Evolutionary conservation across 2,797 vertebrate genomes (phyloP).

Genomic region (Phyllotis vaccarum): DNA sequence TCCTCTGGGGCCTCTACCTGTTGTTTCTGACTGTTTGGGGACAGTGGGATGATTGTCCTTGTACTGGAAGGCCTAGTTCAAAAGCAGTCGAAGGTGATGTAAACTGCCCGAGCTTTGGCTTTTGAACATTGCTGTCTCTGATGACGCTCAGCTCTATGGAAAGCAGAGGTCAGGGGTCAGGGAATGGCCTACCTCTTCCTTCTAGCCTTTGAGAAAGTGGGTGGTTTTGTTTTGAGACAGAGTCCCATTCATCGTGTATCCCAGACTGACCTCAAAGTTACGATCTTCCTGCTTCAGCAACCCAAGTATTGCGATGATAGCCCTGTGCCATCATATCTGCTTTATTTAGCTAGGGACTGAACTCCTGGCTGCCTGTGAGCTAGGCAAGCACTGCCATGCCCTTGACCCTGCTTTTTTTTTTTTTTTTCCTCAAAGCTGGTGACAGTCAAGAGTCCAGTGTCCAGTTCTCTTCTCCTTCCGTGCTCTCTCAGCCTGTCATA

Average conservation of each 20-base stretch:
- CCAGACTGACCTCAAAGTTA: not conserved
- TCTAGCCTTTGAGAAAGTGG: not conserved
- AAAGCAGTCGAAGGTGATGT: accelerated
- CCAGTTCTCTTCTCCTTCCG: not conserved
- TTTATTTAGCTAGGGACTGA: not conserved
- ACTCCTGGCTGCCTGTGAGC: not conserved
- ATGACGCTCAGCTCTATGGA: not conserved
- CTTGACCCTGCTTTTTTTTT: not conserved
- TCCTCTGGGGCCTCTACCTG: not conserved
- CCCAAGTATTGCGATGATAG: not conserved
- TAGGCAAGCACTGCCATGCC: not conserved
- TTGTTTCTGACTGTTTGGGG: not conserved
- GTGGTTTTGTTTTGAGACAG: not conserved
- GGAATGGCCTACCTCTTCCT: not conserved
- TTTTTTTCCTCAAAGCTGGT: not conserved
- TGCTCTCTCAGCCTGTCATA: not conserved
- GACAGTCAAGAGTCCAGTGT: not conserved
- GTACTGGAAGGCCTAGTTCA: not conserved
- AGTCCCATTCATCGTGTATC: not conserved
- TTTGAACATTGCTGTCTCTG: not conserved
- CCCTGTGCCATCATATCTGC: too few species aligned
- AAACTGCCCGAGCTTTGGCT: not conserved
- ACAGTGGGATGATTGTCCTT: not conserved
- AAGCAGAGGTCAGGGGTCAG: not conserved
- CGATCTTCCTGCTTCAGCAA: not conserved